These are phyloP conservation scores for Oncorhynchus kisutch DNA, from an alignment of 2,113 vertebrate genomes.

Conservation along the genomic window DNA sequence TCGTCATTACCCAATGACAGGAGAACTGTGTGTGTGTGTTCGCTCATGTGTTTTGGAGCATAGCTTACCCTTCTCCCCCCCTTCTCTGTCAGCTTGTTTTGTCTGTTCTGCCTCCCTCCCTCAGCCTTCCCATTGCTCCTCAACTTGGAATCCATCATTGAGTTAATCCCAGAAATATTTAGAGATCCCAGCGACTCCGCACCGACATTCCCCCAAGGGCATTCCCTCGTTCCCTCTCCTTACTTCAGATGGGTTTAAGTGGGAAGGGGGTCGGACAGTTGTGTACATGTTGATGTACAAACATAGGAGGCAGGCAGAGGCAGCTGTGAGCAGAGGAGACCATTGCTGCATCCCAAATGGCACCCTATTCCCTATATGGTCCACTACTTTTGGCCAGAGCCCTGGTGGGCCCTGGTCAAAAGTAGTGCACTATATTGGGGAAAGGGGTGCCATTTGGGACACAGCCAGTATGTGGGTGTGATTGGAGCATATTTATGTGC, in stretches of 20 bases:
- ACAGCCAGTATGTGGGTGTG: neutral
- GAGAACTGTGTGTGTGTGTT: neutral
- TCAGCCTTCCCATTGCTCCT: neutral
- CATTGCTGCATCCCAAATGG: neutral
- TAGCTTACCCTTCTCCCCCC: neutral
- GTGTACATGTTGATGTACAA: too few relatives aligned
- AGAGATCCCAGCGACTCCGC: neutral
- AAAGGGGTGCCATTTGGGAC: slow-evolving; percentile 3
- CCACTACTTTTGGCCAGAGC: too few relatives aligned
- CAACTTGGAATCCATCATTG: slow-evolving; percentile 5
- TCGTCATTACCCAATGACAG: slow-evolving; percentile 13
- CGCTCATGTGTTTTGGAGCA: neutral
- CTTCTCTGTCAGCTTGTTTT: neutral
- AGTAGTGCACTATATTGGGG: neutral
- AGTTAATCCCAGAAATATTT: neutral
- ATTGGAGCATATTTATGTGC: slow-evolving; percentile 20
- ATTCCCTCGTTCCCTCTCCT: slow-evolving; percentile 10
- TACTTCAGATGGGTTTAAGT: slow-evolving; percentile 15
- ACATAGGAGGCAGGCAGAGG: slow-evolving; percentile 22
- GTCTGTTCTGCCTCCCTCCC: neutral
- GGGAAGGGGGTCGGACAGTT: neutral
- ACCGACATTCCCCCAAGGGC: slow-evolving; percentile 26
- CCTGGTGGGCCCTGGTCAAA: neutral
- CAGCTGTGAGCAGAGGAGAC: neutral
- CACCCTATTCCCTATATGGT: too few relatives aligned